A percentile compares a stretch with the other conserved stretches of the same genome.
Conservation (phyloP, 1,140 invertebrate genomes). For the Drosophila bipectinata region DNA sequence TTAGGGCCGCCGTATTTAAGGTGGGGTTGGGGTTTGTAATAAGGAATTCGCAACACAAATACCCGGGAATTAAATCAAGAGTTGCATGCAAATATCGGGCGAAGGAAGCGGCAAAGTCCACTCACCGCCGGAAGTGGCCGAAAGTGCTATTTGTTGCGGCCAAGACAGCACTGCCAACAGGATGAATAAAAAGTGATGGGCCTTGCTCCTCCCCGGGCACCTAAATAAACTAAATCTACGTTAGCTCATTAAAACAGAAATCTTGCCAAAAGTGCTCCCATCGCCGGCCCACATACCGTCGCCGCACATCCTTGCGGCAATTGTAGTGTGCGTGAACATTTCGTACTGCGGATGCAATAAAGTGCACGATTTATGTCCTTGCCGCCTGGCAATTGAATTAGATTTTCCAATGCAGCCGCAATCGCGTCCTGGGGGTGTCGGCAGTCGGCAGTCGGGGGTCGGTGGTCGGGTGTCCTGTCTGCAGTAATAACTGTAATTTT, state of each 20-base stretch:
- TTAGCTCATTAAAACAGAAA: slow-evolving; percentile 74
- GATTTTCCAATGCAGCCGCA: slow-evolving; percentile 68
- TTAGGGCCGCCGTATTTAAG: slow-evolving; percentile 2
- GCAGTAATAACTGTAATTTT: slow-evolving; percentile 82
- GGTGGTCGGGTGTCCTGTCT: slow-evolving; percentile 34
- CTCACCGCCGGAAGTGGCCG: slow-evolving; percentile 32
- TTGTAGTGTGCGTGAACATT: slow-evolving; percentile 55
- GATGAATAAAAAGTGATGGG: slow-evolving; percentile 38
- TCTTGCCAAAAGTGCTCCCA: slow-evolving; percentile 30
- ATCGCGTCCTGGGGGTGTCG: slow-evolving; percentile 51
- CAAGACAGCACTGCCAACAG: slow-evolving; percentile 7
- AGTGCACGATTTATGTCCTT: slow-evolving; percentile 74
- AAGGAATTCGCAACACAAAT: slow-evolving; percentile 48
- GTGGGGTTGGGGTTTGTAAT: slow-evolving; percentile 29
- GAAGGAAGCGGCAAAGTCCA: slow-evolving; percentile 25
- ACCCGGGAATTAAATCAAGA: slow-evolving; percentile 49
- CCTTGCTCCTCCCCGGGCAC: not conserved
- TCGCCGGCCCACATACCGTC: not conserved
- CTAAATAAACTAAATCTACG: slow-evolving; percentile 64
- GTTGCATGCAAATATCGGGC: slow-evolving; percentile 43
- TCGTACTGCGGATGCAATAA: slow-evolving; percentile 79
- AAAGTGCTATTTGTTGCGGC: slow-evolving; percentile 25
- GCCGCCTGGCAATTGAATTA: slow-evolving; percentile 76
- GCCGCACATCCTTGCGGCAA: slow-evolving; percentile 9
- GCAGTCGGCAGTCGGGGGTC: no score